Evolutionary conservation across 2,888 invertebrate genomes (phyloP).

Genomic region (Philopedon plagiatum): DNA sequence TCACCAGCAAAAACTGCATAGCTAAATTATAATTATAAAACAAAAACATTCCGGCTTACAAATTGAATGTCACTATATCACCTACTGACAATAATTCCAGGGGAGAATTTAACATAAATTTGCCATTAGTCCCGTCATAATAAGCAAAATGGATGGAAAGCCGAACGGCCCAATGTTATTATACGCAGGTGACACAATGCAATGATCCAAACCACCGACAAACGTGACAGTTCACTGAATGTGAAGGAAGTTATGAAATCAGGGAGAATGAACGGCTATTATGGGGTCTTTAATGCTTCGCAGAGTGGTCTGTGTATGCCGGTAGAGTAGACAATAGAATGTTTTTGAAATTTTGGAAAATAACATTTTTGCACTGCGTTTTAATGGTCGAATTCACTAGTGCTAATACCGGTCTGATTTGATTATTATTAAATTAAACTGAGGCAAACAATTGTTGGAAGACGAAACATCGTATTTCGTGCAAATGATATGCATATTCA

Average conservation of each 20-base stretch:
- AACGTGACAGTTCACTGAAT: constrained; percentile 35
- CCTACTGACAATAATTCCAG: neutral
- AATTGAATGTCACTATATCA: neutral
- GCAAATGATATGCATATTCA: too few relatives aligned
- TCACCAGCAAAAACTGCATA: too few relatives aligned
- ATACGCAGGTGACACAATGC: constrained; percentile 30
- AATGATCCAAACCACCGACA: constrained; percentile 21
- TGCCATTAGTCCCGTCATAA: neutral
- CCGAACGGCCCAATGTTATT: constrained; percentile 31
- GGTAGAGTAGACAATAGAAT: too few relatives aligned
- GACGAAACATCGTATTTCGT: too few relatives aligned
- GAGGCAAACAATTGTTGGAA: too few relatives aligned
- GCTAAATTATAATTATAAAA: too few relatives aligned
- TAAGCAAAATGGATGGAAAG: neutral
- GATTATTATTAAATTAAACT: too few relatives aligned
- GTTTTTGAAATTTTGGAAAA: too few relatives aligned
- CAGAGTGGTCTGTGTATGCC: neutral
- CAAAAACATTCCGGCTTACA: neutral
- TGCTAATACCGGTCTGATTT: too few relatives aligned
- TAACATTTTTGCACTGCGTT: too few relatives aligned
- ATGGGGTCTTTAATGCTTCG: neutral
- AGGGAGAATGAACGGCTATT: constrained; percentile 27
- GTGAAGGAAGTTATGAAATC: constrained; percentile 40
- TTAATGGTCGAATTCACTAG: too few relatives aligned
- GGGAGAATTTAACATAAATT: neutral